Conservation (phyloP, 2,888 invertebrate species). For the Arge pagana region DNA sequence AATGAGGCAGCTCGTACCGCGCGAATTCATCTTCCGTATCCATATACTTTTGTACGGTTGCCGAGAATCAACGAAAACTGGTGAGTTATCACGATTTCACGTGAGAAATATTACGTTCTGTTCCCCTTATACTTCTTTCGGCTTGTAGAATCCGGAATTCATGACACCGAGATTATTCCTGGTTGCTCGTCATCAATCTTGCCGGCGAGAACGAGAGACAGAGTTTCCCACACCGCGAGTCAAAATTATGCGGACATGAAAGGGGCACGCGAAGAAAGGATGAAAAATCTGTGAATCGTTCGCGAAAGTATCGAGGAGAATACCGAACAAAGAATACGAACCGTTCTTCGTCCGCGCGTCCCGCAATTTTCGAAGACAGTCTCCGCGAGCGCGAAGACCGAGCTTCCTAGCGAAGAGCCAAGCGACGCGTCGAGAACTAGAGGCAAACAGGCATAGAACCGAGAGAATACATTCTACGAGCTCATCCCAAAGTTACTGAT, state of each 20-base stretch:
- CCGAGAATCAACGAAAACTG: slow-evolving; percentile 8
- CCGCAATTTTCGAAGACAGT: no score
- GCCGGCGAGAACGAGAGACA: slow-evolving; percentile 20
- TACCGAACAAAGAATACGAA: no score
- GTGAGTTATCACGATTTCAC: slow-evolving; percentile 23
- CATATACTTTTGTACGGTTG: slow-evolving; percentile 3
- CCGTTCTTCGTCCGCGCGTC: no score
- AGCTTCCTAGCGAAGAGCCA: not conserved
- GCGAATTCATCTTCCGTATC: slow-evolving; percentile 11
- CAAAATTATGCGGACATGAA: slow-evolving; percentile 26
- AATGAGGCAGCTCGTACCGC: no score
- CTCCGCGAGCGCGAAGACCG: no score
- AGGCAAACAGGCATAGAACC: no score
- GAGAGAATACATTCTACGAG: no score
- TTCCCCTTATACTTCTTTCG: slow-evolving; percentile 23
- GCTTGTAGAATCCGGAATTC: slow-evolving; percentile 25
- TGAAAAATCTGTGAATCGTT: slow-evolving; percentile 24
- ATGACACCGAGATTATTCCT: slow-evolving; percentile 24
- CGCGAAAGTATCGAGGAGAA: slow-evolving; percentile 17
- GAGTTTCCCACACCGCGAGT: slow-evolving; percentile 17
- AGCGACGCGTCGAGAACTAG: not conserved
- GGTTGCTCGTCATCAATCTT: slow-evolving; percentile 24
- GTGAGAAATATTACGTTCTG: slow-evolving; percentile 19
- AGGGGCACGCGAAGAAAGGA: slow-evolving; percentile 24
- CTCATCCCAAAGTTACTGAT: no score